Evolutionary conservation across 2,888 invertebrate genomes (phyloP), one percentile per base, ranked within the genome.

Genomic region (Gonocerus acuteangulatus): DNA sequence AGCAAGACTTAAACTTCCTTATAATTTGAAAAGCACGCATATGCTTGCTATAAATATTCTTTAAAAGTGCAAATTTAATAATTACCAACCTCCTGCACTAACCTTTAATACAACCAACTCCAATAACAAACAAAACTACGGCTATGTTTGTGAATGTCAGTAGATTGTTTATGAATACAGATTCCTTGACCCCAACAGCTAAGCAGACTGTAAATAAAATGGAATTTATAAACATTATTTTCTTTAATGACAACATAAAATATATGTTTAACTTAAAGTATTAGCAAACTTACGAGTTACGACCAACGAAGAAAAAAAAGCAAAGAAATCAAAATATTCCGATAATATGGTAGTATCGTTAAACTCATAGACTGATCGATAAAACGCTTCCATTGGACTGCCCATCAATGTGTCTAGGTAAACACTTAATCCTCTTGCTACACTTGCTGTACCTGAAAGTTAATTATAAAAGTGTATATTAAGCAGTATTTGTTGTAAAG

Each of bases 151-250:
- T 71, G 0, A 79, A 72, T 0, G 89, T 87, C 69, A 91, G 85
- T 45, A 88, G 75, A 71, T 87, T 89, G 76, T 91, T 93, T 32
- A 90, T 80, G 48, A 79, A 70, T 0, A 87, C 79, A 0, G 90
- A 89, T 72, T 87, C 86, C 70, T 87, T 87, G 48, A 88, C 86
- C 1, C 93, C 93, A 67, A 87, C 77, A 0, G 86, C 84, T 64
- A 87, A 69, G n/a, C 82, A 74, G 62, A 79, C 85, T 86, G 72
- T 44, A 74, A 75, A n/a, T 59, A 34, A 62, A 69, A n/a, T n/a
- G n/a, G n/a, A 57, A 65, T 61, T 68, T 19, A 6, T 9, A 15
- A 3, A 27, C 27, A 9, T 27, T 27, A 27, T 6, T 27, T 27
- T 27, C 9, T 6, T 27, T 27, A 27, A 27, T n/a, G n/a, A n/a